phyloP scores from a whole-genome alignment of 2,797 vertebrate genomes.

The Sebastiscus albofasciatus region DNA sequence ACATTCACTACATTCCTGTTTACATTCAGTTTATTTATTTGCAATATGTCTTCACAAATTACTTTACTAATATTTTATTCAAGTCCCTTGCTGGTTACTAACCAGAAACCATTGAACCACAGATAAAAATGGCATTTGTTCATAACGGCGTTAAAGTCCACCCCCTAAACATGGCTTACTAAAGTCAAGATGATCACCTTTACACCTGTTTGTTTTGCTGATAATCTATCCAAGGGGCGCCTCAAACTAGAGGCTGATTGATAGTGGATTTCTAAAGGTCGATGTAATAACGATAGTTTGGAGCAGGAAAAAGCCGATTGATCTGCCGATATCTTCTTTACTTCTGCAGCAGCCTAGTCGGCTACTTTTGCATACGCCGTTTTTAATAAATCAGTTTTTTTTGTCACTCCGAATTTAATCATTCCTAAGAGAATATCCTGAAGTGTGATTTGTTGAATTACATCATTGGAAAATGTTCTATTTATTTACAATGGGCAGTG shows the following conservation, averaged over 20 bases:
- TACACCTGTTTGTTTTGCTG: neutral
- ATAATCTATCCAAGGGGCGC: neutral
- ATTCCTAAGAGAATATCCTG: too few species aligned
- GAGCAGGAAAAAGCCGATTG: rapidly evolving
- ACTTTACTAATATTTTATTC: neutral
- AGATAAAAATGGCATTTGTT: neutral
- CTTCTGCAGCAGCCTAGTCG: rapidly evolving
- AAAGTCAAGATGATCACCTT: neutral
- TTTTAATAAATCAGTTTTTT: too few species aligned
- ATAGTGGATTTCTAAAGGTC: too few species aligned
- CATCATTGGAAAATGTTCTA: too few species aligned
- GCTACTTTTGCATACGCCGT: too few species aligned
- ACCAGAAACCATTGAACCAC: neutral
- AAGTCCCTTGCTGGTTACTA: neutral
- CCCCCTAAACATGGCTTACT: neutral
- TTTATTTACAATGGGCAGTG: too few species aligned
- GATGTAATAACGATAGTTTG: too few species aligned
- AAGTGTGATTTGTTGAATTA: too few species aligned
- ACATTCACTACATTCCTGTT: neutral
- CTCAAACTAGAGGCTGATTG: neutral
- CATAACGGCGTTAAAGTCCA: neutral
- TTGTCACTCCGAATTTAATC: too few species aligned
- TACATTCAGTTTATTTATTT: neutral
- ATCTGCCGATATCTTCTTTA: too few species aligned
- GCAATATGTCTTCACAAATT: rapidly evolving